Evolutionary conservation across 1,140 invertebrate genomes (phyloP), one percentile per base, ranked within the genome.

Genomic region (Caenorhabditis briggsae): DNA sequence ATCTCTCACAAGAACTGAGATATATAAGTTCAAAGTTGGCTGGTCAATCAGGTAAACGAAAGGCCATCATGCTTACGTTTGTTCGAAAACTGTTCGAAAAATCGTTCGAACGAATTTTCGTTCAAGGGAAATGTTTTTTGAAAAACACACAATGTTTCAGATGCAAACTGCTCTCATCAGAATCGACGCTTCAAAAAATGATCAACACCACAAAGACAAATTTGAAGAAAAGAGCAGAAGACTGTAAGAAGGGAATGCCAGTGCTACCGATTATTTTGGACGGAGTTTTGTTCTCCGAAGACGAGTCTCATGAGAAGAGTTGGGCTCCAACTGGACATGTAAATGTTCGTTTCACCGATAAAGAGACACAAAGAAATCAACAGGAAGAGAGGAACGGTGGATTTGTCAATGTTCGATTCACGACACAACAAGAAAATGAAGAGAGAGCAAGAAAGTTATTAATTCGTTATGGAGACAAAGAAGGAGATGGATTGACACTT

Each of bases 271-370:
- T 64, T 23, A 8, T 61, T 61, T 2, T 50, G 5, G 46, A 84
- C 65, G 56, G 55, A 18, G 20, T 84, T 23, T 20, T 61, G 18
- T 61, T 87, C 48, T 59, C 86, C 9, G 50, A 48, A 65, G 56
- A 82, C 50, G 46, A 59, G 5, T 56, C 83, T n/a, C 20, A 25
- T 9, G 82, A 87, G 12, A 48, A 41, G 43, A 53, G 82, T 18
- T 87, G 86, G 86, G 7, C 86, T 23, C 86, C 86, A n/a, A 87
- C 78, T n/a, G 86, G 86, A 64, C 20, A 87, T 65, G 82, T 87
- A 9, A 82, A 82, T 46, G 78, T 87, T 8, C 33, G 82, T 33
- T 70, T 85, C 12, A 85, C 53, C 41, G 84, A 85, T 65, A 8
- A 59, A 55, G 84, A 85, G 18, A 46, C 23, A 6, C 20, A 74